Evolutionary conservation across 2,797 vertebrate genomes (phyloP), one percentile per base, ranked within the genome.

Genomic region (Silurus lanzhouensis): DNA sequence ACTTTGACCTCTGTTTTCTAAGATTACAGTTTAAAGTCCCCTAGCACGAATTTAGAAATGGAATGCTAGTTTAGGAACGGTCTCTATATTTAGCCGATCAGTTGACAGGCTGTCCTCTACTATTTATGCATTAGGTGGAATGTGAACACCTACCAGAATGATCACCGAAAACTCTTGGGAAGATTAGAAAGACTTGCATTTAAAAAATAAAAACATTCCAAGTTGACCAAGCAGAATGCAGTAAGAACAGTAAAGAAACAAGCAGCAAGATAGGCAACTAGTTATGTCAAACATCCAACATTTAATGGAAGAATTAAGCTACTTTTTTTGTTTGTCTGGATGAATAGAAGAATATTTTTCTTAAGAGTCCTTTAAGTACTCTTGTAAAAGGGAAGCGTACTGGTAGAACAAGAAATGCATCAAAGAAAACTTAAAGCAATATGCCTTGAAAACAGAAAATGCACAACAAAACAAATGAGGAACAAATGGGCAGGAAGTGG

Each of bases 41-140:
- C 68, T 71, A 8, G 46, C 44, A 74, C 52, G 72, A 75, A n/a
- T 48, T 52, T 74, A 74, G 22, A 17, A 64, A 64, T n/a, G 61
- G 22, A 64, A 38, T 46, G 38, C 38, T 22, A 46, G 68, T 44
- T 70, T 44, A 17, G 70, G 20, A 57, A 58, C 25, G 17, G 74
- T 20, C n/a, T 76, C 74, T 76, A 76, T 76, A 58, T 75, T 55
- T 76, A 76, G 74, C 25, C 5, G 20, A 20, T n/a, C 44, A 8
- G 48, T 17, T 27, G 74, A 57, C 25, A 31, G 74, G 20, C 20
- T 25, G 38, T 57, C n/a, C 19, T 25, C 48, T 75, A 55, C 72
- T n/a, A 19, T 15, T 10, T 14, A 52, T 14, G 4, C 22, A 22
- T n/a, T n/a, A 6, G 46, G 48, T 27, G 8, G 14, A 75, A 27